A percentile compares a stretch with the other conserved stretches of the same genome.
These are phyloP conservation scores for Pelagia noctiluca DNA, from an alignment of 30 jellyfish, hydroid and myxozoan genomes.

Conservation along the genomic window DNA sequence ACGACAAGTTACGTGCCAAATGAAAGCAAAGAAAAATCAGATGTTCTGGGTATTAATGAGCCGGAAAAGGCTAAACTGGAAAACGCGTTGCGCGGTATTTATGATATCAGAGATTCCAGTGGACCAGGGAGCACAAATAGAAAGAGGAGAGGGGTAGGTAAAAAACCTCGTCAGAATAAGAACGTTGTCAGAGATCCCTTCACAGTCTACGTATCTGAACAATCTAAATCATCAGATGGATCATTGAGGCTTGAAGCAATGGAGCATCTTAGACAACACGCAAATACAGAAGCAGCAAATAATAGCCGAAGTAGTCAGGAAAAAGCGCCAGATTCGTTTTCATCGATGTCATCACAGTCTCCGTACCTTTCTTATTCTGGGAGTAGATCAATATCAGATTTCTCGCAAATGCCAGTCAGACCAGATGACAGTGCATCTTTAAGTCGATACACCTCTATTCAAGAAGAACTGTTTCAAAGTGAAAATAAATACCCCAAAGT, in stretches of 20 bases:
- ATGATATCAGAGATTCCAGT: conserved; percentile 83
- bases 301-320: not conserved
- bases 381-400: no score
- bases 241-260: conserved; percentile 1
- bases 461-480: no score
- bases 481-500: no score
- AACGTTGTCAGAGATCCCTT: conserved; percentile 36
- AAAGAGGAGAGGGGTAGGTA: conserved; percentile 60
- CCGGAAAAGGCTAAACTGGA: not conserved
- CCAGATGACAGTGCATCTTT: no score
- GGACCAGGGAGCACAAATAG: conserved; percentile 96
- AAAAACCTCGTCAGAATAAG: conserved; percentile 33
- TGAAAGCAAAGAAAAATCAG: not conserved
- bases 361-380: conserved; percentile 44
- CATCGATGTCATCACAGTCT: conserved; percentile 52
- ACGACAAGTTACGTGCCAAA: not conserved
- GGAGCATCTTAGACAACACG: not conserved
- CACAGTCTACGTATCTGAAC: conserved; percentile 80
- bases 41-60: not conserved
- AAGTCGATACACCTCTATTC: no score
- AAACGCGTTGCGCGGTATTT: conserved; percentile 64
- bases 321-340: not conserved
- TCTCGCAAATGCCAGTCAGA: no score
- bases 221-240: conserved; percentile 41
- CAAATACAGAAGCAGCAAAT: not conserved